Evolutionary conservation across 2,888 invertebrate species (phyloP), one percentile per base, ranked within the genome.

Genomic region (Netelia inedita): DNA sequence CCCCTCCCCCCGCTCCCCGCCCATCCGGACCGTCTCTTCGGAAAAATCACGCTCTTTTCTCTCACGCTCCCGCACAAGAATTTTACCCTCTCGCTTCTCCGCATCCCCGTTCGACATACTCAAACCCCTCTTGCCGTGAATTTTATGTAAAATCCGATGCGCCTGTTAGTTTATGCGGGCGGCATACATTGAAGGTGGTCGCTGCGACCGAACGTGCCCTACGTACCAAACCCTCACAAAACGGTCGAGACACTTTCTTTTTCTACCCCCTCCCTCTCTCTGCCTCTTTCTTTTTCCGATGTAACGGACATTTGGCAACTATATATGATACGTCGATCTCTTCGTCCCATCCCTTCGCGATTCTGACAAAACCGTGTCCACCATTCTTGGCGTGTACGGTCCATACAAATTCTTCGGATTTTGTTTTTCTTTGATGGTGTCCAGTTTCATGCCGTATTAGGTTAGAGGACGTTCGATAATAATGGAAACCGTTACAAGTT

Each of bases 131-230:
- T 89, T 88, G 87, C 86, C 89, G 88, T 21, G 91, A 92, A 92
- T 93, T 93, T 93, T 93, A 93, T 93, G 92, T 92, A 93, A 93
- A 93, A 93, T 93, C 92, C 92, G 91, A 93, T 93, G 92, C 92
- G 92, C 91, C 93, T 92, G 93, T 93, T 93, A 93, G 92, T 92
- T 93, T 93, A 93, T 93, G 93, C 93, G 92, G 92, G 90, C 90
- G 90, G 93, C 93, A 93, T 93, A 93, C 93, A 93, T 93, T 91
- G 93, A 90, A 90, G 91, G 89, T 88, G 91, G 90, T 91, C 72
- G 57, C 83, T 90, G 91, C 91, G 90, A 23, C 43, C 90, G 92
- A 85, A 93, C 93, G 93, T 93, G 93, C 90, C 90, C 89, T 88
- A 93, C 93, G 91, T 93, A 93, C 93, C 91, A 93, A 93, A 89